Percentiles rank a stretch among this genome's conserved stretches.
Conservation (phyloP, 2,888 invertebrate species). For the Lapara coniferarum region DNA sequence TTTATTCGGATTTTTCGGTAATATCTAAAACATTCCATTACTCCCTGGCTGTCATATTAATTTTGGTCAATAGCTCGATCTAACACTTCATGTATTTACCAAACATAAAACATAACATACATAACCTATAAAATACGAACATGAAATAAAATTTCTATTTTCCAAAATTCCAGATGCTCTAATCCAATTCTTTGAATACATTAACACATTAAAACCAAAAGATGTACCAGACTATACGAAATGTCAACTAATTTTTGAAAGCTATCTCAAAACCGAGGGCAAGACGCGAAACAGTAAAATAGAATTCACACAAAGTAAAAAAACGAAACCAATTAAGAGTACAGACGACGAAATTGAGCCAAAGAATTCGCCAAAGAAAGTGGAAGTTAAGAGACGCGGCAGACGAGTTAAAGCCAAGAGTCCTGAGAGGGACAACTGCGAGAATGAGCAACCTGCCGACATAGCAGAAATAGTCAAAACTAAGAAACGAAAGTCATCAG, state of each 20-base stretch:
- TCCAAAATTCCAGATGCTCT: slow-evolving; percentile 79
- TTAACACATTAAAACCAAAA: slow-evolving; percentile 87
- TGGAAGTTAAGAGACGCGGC: slow-evolving; percentile 29
- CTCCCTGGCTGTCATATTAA: background rate
- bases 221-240: slow-evolving; percentile 89
- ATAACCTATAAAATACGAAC: no score
- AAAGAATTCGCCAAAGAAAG: slow-evolving; percentile 37
- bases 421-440: slow-evolving; percentile 41
- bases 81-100: background rate
- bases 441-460: slow-evolving; percentile 45
- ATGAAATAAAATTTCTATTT: background rate
- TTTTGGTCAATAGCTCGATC: background rate
- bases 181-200: slow-evolving; percentile 86
- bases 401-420: slow-evolving; percentile 36
- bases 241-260: slow-evolving; percentile 86
- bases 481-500: slow-evolving; percentile 61
- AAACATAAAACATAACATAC: background rate
- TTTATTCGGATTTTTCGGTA: background rate
- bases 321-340: slow-evolving; percentile 37
- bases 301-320: slow-evolving; percentile 71
- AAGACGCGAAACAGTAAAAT: slow-evolving; percentile 83
- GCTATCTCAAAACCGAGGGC: slow-evolving; percentile 86
- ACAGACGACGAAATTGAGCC: slow-evolving; percentile 29
- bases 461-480: slow-evolving; percentile 35
- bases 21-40: background rate